A percentile compares a stretch with the other conserved stretches of the same genome.
Conservation (phyloP, 2,113 vertebrate species). For the Pseudopodoces humilis region DNA sequence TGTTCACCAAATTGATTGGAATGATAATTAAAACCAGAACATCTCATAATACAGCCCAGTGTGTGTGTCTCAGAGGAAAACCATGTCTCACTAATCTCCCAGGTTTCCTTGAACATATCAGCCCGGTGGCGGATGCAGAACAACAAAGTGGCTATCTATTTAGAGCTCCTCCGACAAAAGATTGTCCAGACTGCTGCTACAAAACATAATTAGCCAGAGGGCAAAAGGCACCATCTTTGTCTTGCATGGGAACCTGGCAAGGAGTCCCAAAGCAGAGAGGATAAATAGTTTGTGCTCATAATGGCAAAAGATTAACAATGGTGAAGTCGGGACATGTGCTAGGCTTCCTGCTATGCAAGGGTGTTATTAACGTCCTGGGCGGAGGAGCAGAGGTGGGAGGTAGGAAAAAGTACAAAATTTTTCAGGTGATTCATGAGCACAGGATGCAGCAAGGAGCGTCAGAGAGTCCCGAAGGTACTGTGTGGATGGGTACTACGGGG, state of each 20-base stretch:
- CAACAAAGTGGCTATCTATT: conserved; percentile 30
- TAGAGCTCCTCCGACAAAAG: neutral
- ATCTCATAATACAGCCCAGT: conserved; percentile 57
- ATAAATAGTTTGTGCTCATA: neutral
- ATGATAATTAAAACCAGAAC: conserved; percentile 66
- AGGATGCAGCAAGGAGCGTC: neutral
- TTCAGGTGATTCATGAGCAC: neutral
- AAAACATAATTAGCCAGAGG: neutral
- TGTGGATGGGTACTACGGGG: neutral
- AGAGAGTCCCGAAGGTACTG: neutral
- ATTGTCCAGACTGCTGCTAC: neutral
- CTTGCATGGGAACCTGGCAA: neutral
- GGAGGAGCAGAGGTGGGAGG: neutral
- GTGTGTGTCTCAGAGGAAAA: conserved; percentile 15
- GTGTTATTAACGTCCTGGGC: neutral
- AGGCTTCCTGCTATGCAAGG: neutral
- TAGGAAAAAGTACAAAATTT: neutral
- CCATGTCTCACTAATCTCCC: conserved; percentile 1
- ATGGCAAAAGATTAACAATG: neutral
- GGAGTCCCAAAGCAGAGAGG: neutral
- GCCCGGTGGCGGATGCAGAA: neutral
- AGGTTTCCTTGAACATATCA: neutral
- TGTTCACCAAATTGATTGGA: conserved; percentile 65
- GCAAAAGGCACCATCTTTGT: neutral
- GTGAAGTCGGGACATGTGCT: rapidly evolving